Evolutionary conservation across 2,888 invertebrate genomes (phyloP), one percentile per base, ranked within the genome.

Genomic region (Diplazon laetatorius): DNA sequence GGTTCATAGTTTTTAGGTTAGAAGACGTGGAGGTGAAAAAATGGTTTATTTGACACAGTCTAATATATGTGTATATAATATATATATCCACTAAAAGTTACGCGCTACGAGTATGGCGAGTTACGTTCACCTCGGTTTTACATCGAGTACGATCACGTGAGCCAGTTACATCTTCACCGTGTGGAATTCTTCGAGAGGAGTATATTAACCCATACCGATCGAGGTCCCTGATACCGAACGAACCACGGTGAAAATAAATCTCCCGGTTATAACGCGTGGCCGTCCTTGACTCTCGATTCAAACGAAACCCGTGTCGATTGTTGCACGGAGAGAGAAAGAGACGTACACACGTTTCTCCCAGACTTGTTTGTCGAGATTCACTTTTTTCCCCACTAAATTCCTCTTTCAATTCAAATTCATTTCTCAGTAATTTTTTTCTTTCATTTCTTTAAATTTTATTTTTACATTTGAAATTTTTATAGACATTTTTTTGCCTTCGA

Each of bases 71-170:
- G 2, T 6, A 30, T 6, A 52, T n/a, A n/a, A n/a, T 20, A 18
- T 52, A 42, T 12, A 25, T 14, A 71, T 50, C 20, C 20, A 52
- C 50, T 52, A 39, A 22, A 66, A 20, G 22, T 66, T 66, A 66
- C 65, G 48, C 65, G 50, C 48, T 65, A 37, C 65, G 65, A 12
- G 50, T 37, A 62, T 25, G 14, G 42, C 60, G 60, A 50, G 65
- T 66, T 66, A 66, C 52, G 65, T 66, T 66, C 65, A 39, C 65
- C 65, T 66, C 22, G 50, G 65, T 39, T n/a, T n/a, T n/a, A n/a
- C n/a, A 66, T 63, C 18, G 35, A 48, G 48, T 48, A 48, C 35
- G 30, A 52, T 50, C 39, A 66, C 65, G 65, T 66, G 65, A 22
- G 65, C 65, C 65, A 66, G 65, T 66, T 66, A 52, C 65, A 52